Evolutionary conservation across 2,888 invertebrate species (phyloP).

Genomic region (Acanthosoma haemorrhoidale): DNA sequence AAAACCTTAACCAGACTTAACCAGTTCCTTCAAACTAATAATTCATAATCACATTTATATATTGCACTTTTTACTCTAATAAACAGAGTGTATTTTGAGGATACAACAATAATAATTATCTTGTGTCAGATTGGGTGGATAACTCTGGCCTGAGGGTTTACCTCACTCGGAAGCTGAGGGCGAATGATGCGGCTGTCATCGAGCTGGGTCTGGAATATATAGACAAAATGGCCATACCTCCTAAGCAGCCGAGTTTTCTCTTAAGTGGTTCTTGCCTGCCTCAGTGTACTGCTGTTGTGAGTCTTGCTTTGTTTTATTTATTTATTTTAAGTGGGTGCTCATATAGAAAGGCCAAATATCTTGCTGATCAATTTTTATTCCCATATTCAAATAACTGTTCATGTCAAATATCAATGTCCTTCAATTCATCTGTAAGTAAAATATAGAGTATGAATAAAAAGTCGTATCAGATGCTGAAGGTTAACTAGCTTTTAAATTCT

Average conservation of each 20-base stretch:
- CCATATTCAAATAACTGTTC: too few relatives aligned
- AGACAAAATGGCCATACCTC: slow-evolving; percentile 97
- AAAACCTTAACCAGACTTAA: background rate
- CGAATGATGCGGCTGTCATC: slow-evolving; percentile 89
- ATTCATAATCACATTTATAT: background rate
- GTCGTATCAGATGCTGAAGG: too few relatives aligned
- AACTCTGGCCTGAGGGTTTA: slow-evolving; percentile 83
- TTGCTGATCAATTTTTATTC: too few relatives aligned
- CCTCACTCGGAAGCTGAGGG: slow-evolving; percentile 66
- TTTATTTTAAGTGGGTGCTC: background rate
- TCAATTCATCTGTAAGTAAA: too few relatives aligned
- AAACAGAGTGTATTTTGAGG: background rate
- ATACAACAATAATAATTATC: too few relatives aligned
- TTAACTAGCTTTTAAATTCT: too few relatives aligned
- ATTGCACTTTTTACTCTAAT: background rate
- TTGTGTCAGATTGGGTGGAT: slow-evolving; percentile 65
- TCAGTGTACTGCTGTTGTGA: slow-evolving; percentile 85
- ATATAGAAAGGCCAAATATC: too few relatives aligned
- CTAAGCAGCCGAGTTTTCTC: slow-evolving; percentile 62
- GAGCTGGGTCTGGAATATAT: slow-evolving; percentile 95
- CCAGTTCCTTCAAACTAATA: background rate
- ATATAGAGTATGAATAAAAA: too few relatives aligned
- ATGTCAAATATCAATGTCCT: too few relatives aligned
- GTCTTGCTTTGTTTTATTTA: slow-evolving; percentile 41
- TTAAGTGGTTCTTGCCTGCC: slow-evolving; percentile 86